A percentile compares a stretch with the other conserved stretches of the same genome.
Evolutionary conservation across 1,140 invertebrate genomes (phyloP).

Genomic region (Drosophila burlai): DNA sequence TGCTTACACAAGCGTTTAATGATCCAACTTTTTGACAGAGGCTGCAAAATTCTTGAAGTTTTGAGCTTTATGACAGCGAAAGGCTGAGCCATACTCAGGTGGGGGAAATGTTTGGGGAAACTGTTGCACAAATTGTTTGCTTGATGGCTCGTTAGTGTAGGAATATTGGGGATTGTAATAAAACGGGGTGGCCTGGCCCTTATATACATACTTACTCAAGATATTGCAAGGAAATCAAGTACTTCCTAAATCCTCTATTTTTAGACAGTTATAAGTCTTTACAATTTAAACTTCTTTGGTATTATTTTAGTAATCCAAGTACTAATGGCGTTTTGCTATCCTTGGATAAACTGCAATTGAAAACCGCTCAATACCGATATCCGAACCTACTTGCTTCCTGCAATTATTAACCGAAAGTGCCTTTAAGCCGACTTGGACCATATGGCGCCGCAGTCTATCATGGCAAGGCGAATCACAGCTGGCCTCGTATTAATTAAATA

Average conservation of each 20-base stretch:
- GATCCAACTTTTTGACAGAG: slow-evolving; percentile 2
- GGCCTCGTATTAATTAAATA: slow-evolving; percentile 70
- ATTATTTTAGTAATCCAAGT: not conserved
- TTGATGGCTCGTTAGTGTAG: not conserved
- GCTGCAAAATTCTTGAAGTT: not conserved
- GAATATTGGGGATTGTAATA: not conserved
- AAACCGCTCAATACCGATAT: not conserved
- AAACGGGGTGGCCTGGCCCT: not conserved
- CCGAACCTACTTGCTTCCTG: not conserved
- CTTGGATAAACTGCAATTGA: not conserved
- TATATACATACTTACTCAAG: no score
- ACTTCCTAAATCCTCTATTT: not conserved
- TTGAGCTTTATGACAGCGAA: slow-evolving; percentile 4
- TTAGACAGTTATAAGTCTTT: no score
- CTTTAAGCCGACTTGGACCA: slow-evolving; percentile 1
- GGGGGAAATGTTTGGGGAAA: not conserved
- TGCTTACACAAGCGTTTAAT: slow-evolving; percentile 6
- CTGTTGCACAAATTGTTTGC: not conserved
- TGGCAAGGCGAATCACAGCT: slow-evolving; percentile 34
- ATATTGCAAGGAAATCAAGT: no score
- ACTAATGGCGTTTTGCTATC: not conserved
- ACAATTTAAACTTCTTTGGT: no score
- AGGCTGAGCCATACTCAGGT: not conserved
- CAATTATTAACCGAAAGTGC: not conserved
- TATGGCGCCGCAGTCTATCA: slow-evolving; percentile 32